Evolutionary conservation across 2,797 vertebrate genomes (phyloP).

Genomic region (Acanthurus tractus): DNA sequence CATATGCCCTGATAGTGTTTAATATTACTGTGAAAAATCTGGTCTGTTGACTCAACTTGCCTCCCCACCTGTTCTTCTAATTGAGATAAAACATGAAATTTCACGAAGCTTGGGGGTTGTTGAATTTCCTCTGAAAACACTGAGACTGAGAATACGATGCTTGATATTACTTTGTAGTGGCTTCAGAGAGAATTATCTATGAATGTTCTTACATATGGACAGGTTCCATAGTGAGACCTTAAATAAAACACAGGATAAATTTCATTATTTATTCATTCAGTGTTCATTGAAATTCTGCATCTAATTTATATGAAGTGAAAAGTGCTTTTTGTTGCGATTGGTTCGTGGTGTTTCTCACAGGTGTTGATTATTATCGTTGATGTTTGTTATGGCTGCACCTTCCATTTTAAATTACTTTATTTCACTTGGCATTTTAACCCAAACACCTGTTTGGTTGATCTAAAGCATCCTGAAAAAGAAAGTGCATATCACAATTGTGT

Average conservation of each 20-base stretch:
- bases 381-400: background rate
- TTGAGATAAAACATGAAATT: background rate
- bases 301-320: too few relatives aligned
- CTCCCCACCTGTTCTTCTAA: background rate
- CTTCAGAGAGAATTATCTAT: background rate
- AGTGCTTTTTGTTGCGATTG: too few relatives aligned
- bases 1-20: slow-evolving; percentile 1
- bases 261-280: too few relatives aligned
- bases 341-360: background rate
- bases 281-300: too few relatives aligned
- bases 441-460: too few relatives aligned
- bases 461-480: too few relatives aligned
- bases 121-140: background rate
- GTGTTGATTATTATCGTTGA: background rate
- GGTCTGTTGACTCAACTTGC: background rate
- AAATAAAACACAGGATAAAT: too few relatives aligned
- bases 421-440: background rate
- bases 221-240: too few relatives aligned
- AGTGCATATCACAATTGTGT: too few relatives aligned
- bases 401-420: background rate
- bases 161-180: background rate
- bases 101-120: background rate
- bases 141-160: background rate
- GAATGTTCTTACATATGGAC: too few relatives aligned
- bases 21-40: background rate